A percentile compares a stretch with the other conserved stretches of the same genome.
Evolutionary conservation across 2,797 vertebrate genomes (phyloP).

Genomic region (Aulostomus chinensis): DNA sequence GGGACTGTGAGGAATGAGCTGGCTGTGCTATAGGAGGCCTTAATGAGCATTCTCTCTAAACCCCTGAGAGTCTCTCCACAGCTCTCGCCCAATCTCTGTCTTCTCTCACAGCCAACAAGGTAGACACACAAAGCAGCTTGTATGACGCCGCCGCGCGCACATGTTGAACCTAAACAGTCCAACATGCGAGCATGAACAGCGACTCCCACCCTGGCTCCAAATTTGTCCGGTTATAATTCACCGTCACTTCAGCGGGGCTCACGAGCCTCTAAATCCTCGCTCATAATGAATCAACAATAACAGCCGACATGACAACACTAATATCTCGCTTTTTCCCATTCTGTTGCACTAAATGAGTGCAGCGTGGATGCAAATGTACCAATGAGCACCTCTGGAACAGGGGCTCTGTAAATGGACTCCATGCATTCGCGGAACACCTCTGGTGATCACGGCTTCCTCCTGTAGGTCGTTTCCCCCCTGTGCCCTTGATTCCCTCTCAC

Average conservation of each 20-base stretch:
- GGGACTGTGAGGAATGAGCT: slow-evolving; percentile 75
- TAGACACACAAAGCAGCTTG: slow-evolving; percentile 49
- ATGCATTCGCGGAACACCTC: slow-evolving; percentile 65
- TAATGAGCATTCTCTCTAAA: slow-evolving; percentile 77
- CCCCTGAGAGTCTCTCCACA: slow-evolving; percentile 68
- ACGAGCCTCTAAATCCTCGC: slow-evolving; percentile 31
- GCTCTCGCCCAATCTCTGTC: too few species aligned
- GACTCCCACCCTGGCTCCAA: too few species aligned
- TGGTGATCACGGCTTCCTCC: slow-evolving; percentile 54
- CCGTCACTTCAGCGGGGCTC: slow-evolving; percentile 39
- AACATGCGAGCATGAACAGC: too few species aligned
- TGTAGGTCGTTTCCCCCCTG: slow-evolving; percentile 26
- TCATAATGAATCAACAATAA: slow-evolving; percentile 54
- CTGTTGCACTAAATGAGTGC: slow-evolving; percentile 46
- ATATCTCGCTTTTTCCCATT: slow-evolving; percentile 59
- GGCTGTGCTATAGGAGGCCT: slow-evolving; percentile 74
- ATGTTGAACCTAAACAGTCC: too few species aligned
- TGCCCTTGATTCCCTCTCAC: slow-evolving; percentile 57
- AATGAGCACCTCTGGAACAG: slow-evolving; percentile 63
- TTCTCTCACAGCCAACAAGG: slow-evolving; percentile 47
- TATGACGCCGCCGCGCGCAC: too few species aligned
- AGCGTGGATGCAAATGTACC: slow-evolving; percentile 64
- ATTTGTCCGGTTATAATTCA: slow-evolving; percentile 35
- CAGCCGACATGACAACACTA: slow-evolving; percentile 43
- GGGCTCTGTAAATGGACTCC: slow-evolving; percentile 62